Evolutionary conservation across 2,113 vertebrate species (phyloP), one percentile per base, ranked within the genome.

Genomic region (Panurus biarmicus): DNA sequence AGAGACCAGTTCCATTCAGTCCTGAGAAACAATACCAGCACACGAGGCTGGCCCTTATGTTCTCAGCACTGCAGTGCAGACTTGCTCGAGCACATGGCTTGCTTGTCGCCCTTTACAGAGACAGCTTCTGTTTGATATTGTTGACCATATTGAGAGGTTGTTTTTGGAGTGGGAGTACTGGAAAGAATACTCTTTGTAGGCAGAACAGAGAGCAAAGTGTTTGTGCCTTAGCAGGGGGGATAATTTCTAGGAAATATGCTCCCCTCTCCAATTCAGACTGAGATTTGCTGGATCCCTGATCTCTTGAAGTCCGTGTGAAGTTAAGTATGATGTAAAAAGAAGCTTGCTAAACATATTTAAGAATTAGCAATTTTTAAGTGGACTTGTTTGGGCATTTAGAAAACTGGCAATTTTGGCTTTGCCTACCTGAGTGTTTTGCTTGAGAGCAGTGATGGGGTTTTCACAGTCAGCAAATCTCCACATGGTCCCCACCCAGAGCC

Each of bases 141-240:
- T 89, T 85, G 89, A 94, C 85, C 75, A 51, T 94, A 87, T 87
- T 85, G 93, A 94, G 91, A 81, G 62, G 82, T 85, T 76, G 87
- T 25, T 93, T 95, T 94, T 87, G 85, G 58, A 91, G 87, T 73
- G 60, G 85, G 87, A 92, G 85, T 73, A 73, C 26, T 79, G 81
- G 78, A 50, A 90, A 65, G 90, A 93, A 83, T 94, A 64, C 60
- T 73, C 50, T 87, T 91, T 75, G 54, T 78, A 92, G 75, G 74
- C 81, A 93, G 73, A 93, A 67, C 38, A 71, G 87, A 79, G 91
- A 85, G 87, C 66, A 78, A 83, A 89, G 87, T 60, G 85, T 93
- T 94, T 7, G 0, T 93, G 67, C 73, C 23, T 26, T 65, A 91
- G 58, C 67, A 73, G 57, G 70, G 56, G 57, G 36, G 45, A 50